Conservation (phyloP, 2,888 invertebrate genomes). For the Lithodes maja region DNA sequence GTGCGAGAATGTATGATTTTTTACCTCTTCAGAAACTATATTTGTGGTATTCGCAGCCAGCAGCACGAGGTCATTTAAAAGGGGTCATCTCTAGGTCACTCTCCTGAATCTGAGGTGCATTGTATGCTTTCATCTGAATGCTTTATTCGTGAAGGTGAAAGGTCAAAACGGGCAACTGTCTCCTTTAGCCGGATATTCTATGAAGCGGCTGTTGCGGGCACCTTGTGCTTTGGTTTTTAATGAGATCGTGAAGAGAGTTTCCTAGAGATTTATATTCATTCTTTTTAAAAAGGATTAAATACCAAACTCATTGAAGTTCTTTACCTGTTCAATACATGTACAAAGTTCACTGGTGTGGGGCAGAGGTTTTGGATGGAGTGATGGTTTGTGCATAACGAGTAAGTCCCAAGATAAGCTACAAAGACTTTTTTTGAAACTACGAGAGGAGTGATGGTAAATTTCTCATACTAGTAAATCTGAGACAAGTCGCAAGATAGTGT, state of each 20-base stretch:
- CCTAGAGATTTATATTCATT: not conserved
- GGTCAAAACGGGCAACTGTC: not conserved
- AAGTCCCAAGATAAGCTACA: too few species aligned
- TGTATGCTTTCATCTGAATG: not conserved
- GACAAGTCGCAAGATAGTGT: too few species aligned
- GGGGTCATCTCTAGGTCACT: constrained; percentile 6
- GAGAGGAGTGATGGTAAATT: too few species aligned
- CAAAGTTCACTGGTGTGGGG: constrained; percentile 46
- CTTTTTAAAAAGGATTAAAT: not conserved
- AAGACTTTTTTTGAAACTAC: too few species aligned
- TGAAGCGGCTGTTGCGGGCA: not conserved
- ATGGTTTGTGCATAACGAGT: too few species aligned
- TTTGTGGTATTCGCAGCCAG: not conserved
- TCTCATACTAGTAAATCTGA: too few species aligned
- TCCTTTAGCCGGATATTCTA: constrained; percentile 21
- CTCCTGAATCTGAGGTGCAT: not conserved
- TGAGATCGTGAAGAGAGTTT: not conserved
- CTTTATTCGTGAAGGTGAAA: constrained; percentile 24
- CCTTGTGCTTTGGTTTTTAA: not conserved
- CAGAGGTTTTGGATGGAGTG: constrained; percentile 30
- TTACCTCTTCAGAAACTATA: not conserved
- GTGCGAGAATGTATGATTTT: not conserved
- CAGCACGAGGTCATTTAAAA: not conserved
- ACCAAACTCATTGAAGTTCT: constrained; percentile 19
- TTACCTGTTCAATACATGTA: constrained; percentile 39